Evolutionary conservation across 2,113 vertebrate species (phyloP), one percentile per base, ranked within the genome.

Genomic region (Cyanoderma ruficeps): DNA sequence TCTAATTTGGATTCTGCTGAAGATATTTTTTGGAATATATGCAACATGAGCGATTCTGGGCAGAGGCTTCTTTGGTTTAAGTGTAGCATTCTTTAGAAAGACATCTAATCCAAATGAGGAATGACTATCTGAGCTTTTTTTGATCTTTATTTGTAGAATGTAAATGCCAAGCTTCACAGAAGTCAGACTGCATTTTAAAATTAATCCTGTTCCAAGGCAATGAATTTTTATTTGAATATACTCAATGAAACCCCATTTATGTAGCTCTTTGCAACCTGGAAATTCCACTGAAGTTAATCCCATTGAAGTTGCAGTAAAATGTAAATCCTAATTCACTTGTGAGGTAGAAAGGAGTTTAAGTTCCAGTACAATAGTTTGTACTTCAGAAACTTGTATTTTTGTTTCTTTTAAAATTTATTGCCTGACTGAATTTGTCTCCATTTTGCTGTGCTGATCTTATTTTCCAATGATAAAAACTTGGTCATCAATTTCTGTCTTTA

Each of bases 161-260:
- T 27, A 91, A 94, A 77, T 74, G 67, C 60, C 35, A 85, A 67
- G 22, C 46, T 90, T 86, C 50, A 80, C 6, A 67, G 57, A 87
- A 95, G 44, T 87, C 52, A 81, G 63, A 44, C 7, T 79, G 33
- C 46, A 72, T 91, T 96, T 92, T 85, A 17, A 80, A 95, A 94
- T 70, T 63, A 78, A 70, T 90, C 30, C 71, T 80, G 27, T 79
- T 83, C 18, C 50, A 86, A 63, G 33, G 55, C 27, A 80, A 65
- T 74, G 70, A 55, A 64, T 86, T 93, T 85, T 93, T 55, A 88
- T 74, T 47, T 70, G 9, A 80, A 70, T 59, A 64, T 63, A 86
- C 80, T 41, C 0, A 2, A 8, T 74, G 39, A 87, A 87, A 77
- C 7, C 23, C 11, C 28, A 1, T 44, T 94, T 74, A 81, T 28